Conservation (phyloP, 2,113 vertebrate genomes). For the Erinaceus europaeus region DNA sequence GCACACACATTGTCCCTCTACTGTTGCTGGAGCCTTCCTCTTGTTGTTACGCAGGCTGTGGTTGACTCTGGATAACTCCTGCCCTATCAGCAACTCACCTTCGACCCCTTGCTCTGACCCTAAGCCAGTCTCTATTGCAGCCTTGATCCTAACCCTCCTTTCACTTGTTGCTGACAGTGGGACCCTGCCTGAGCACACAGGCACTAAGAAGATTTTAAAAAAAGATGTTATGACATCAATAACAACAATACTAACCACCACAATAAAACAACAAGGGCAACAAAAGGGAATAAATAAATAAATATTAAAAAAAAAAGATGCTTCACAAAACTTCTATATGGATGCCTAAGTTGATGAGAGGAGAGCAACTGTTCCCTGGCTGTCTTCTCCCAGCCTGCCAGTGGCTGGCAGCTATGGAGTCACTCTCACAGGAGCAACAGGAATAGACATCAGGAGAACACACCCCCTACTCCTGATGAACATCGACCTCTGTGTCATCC, state of each 20-base stretch:
- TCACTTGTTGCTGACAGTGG: not conserved
- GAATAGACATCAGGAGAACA: not conserved
- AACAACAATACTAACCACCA: too few species aligned
- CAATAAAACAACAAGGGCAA: too few species aligned
- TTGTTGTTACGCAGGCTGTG: not conserved
- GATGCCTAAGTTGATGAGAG: not conserved
- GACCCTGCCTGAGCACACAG: not conserved
- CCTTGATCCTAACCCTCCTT: not conserved
- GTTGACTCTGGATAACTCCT: not conserved
- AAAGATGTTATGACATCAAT: too few species aligned
- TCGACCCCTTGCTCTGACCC: not conserved
- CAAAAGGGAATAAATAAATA: too few species aligned
- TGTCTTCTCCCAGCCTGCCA: not conserved
- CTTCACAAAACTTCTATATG: too few species aligned
- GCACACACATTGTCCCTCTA: too few species aligned
- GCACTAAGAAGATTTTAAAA: not conserved
- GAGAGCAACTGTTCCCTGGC: not conserved
- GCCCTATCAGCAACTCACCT: not conserved
- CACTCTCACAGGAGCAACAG: not conserved
- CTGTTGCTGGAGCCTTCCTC: too few species aligned
- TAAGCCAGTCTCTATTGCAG: not conserved
- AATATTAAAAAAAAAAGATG: not conserved
- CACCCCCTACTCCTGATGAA: not conserved
- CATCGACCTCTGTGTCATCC: not conserved
- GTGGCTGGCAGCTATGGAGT: not conserved